Percentiles rank a stretch among this genome's conserved stretches.
Conservation (phyloP, 2,888 invertebrate species). For the Ophion costatus region DNA sequence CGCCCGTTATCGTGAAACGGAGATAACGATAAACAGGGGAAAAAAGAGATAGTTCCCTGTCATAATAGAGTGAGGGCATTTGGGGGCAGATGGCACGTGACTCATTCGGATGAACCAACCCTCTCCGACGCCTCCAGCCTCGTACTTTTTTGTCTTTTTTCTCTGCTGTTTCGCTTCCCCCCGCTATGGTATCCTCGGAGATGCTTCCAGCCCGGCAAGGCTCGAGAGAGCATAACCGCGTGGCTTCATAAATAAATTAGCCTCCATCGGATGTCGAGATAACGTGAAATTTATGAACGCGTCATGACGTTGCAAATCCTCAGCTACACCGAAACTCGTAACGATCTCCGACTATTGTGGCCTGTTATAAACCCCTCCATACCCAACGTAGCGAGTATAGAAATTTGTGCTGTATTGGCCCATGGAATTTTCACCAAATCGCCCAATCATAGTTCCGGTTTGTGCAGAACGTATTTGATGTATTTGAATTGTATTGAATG, state of each 20-base stretch:
- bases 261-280: conserved; percentile 78
- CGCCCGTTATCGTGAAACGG: conserved; percentile 31
- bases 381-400: background rate
- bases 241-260: conserved; percentile 82
- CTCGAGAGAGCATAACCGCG: conserved; percentile 57
- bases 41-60: conserved; percentile 69
- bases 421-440: no score
- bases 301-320: conserved; percentile 75
- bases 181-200: conserved; percentile 31
- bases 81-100: conserved; percentile 82
- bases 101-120: conserved; percentile 74
- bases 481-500: no score
- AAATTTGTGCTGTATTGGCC: background rate
- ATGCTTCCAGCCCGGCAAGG: conserved; percentile 38
- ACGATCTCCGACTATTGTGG: background rate
- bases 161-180: conserved; percentile 40
- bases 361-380: background rate
- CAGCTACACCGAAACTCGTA: background rate
- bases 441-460: no score
- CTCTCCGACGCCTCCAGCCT: conserved; percentile 48
- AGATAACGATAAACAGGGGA: conserved; percentile 60
- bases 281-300: conserved; percentile 78
- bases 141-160: conserved; percentile 37
- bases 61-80: conserved; percentile 75
- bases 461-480: no score